phyloP scores from a whole-genome alignment of 2,888 invertebrate genomes.

The Aleiodes alternator region DNA sequence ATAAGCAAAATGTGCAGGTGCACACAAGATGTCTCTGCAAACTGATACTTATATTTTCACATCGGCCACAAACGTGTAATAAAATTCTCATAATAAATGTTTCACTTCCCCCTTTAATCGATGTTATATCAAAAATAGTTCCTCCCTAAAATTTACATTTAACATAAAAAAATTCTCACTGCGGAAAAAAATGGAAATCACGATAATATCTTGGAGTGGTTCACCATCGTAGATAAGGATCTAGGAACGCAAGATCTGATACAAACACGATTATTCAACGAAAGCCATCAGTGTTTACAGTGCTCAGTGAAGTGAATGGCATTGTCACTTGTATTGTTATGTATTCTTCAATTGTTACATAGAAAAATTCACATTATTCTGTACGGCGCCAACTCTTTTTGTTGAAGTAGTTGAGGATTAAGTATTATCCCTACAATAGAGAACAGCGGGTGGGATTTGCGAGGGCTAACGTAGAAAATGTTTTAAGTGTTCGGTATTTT shows the following conservation, averaged over 20 bases:
- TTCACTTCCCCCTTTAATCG: too few species aligned
- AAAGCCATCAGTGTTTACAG: slow-evolving; percentile 66
- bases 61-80: neutral
- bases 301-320: slow-evolving; percentile 58
- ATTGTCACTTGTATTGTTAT: slow-evolving; percentile 54
- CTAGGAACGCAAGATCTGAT: slow-evolving; percentile 21
- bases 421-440: slow-evolving; percentile 57
- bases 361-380: slow-evolving; percentile 64
- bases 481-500: slow-evolving; percentile 5
- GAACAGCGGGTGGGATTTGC: slow-evolving; percentile 49
- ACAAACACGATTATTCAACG: slow-evolving; percentile 28
- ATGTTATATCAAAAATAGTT: neutral
- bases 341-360: slow-evolving; percentile 59
- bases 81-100: neutral
- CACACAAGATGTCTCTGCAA: slow-evolving; percentile 48
- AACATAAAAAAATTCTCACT: neutral
- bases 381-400: slow-evolving; percentile 72
- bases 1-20: slow-evolving; percentile 57
- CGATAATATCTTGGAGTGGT: slow-evolving; percentile 3
- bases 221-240: slow-evolving; percentile 21
- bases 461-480: slow-evolving; percentile 1
- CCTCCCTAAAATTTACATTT: slow-evolving; percentile 3
- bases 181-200: slow-evolving; percentile 5
- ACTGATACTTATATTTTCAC: slow-evolving; percentile 45
- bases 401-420: slow-evolving; percentile 65